A percentile compares a stretch with the other conserved stretches of the same genome.
phyloP scores from a whole-genome alignment of 2,888 invertebrate genomes.

The Oxystoma pomonae region DNA sequence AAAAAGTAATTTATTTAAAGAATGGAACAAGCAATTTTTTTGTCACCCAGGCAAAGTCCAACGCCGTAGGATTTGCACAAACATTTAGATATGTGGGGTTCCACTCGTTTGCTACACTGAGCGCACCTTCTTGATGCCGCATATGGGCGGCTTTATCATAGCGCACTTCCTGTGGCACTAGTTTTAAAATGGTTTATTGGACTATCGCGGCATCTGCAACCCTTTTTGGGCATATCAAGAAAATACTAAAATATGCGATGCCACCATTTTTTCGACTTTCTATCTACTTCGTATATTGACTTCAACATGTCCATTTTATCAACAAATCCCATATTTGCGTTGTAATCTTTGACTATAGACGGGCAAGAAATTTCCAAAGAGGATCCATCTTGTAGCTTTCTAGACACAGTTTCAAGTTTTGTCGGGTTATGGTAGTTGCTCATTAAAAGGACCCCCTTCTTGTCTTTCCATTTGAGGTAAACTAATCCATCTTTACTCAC shows the following conservation, averaged over 20 bases:
- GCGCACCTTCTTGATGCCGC: too few relatives aligned
- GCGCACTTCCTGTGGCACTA: too few relatives aligned
- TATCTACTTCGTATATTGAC: slow-evolving; percentile 32
- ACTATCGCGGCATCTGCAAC: too few relatives aligned
- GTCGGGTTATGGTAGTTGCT: slow-evolving; percentile 10
- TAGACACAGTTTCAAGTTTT: background rate
- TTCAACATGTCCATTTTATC: slow-evolving; percentile 36
- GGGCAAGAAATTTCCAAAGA: slow-evolving; percentile 27
- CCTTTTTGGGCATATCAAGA: slow-evolving; percentile 32
- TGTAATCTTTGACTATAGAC: too few relatives aligned
- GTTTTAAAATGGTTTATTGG: too few relatives aligned
- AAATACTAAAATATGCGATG: slow-evolving; percentile 28
- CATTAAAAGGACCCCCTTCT: background rate
- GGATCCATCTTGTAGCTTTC: slow-evolving; percentile 15
- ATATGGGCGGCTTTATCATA: too few relatives aligned
- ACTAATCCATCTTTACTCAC: slow-evolving; percentile 16
- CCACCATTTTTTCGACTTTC: slow-evolving; percentile 38
- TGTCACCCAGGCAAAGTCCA: too few relatives aligned
- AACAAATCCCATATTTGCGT: slow-evolving; percentile 35
- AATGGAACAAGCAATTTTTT: too few relatives aligned
- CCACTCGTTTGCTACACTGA: too few relatives aligned
- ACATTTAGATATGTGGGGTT: too few relatives aligned
- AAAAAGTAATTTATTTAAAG: too few relatives aligned
- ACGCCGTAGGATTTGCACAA: too few relatives aligned
- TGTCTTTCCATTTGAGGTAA: slow-evolving; percentile 13